Percentiles rank a stretch among this genome's conserved stretches.
Conservation (phyloP, 2,113 vertebrate species). For the Trichechus manatus region DNA sequence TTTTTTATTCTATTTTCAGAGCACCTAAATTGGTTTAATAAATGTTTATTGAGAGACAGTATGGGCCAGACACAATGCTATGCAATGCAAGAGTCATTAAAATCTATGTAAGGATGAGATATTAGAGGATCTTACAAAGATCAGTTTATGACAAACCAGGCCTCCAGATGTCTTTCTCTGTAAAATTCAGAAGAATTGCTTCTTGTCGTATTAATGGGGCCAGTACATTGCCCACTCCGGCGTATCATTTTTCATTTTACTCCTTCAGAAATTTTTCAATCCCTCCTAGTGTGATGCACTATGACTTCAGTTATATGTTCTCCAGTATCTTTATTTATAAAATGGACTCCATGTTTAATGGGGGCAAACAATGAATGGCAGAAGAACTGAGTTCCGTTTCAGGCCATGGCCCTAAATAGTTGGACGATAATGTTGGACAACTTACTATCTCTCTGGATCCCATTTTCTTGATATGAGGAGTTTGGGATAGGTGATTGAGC, state of each 20-base stretch:
- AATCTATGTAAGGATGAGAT: background rate
- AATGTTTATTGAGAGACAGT: background rate
- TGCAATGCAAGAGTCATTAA: background rate
- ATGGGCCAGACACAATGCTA: background rate
- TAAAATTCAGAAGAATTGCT: conserved; percentile 20
- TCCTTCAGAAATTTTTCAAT: background rate
- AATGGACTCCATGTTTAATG: too few species aligned
- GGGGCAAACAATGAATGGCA: background rate
- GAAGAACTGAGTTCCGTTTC: background rate
- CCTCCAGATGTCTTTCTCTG: background rate
- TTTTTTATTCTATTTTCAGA: background rate
- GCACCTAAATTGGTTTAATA: background rate
- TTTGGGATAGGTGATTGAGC: background rate
- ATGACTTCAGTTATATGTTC: background rate
- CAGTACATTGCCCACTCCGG: background rate
- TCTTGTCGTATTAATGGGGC: background rate
- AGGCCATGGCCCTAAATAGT: too few species aligned
- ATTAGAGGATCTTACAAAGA: background rate
- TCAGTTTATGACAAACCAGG: background rate
- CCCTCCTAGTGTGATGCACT: background rate
- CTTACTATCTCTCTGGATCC: background rate
- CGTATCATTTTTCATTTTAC: background rate
- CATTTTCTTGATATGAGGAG: background rate
- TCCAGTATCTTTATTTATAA: background rate
- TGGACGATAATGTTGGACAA: background rate